These are phyloP conservation scores for Diachasmimorpha longicaudata DNA, from an alignment of 1,140 invertebrate species.

Conservation along the genomic window DNA sequence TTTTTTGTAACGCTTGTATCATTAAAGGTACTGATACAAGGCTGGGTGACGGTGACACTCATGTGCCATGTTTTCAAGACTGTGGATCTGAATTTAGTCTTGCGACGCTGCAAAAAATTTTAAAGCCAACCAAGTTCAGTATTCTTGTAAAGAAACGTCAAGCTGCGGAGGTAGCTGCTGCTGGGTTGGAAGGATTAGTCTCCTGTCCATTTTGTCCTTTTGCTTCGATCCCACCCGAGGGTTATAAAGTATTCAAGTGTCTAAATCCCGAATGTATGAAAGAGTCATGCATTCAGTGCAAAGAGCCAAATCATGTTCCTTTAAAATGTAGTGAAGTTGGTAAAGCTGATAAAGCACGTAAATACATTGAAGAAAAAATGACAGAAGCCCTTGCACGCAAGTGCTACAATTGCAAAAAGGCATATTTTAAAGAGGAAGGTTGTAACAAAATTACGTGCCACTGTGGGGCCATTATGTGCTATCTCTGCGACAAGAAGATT, in stretches of 20 bases:
- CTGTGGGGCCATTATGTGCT: conserved; percentile 75
- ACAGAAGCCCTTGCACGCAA: conserved; percentile 70
- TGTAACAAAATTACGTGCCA: conserved; percentile 76
- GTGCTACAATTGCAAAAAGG: conserved; percentile 67
- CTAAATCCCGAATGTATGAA: conserved; percentile 71
- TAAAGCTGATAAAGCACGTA: conserved; percentile 64
- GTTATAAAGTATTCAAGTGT: conserved; percentile 71
- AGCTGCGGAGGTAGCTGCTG: conserved; percentile 67
- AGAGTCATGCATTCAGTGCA: conserved; percentile 70
- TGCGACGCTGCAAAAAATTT: conserved; percentile 59
- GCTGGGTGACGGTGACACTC: conserved; percentile 64
- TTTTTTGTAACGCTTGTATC: conserved; percentile 69
- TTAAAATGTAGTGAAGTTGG: conserved; percentile 69
- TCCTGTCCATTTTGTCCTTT: conserved; percentile 72
- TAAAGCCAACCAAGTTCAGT: conserved; percentile 65
- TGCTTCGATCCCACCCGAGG: conserved; percentile 65
- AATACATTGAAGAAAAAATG: conserved; percentile 71
- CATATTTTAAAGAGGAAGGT: conserved; percentile 71
- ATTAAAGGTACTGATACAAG: conserved; percentile 59
- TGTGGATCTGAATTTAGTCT: conserved; percentile 61
- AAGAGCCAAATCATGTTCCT: conserved; percentile 70
- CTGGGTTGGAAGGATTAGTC: conserved; percentile 68
- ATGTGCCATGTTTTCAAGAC: conserved; percentile 62
- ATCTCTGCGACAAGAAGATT: conserved; percentile 68
- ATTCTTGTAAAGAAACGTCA: conserved; percentile 64